Conservation (phyloP, 2,797 vertebrate species). For the Channallabes apus region DNA sequence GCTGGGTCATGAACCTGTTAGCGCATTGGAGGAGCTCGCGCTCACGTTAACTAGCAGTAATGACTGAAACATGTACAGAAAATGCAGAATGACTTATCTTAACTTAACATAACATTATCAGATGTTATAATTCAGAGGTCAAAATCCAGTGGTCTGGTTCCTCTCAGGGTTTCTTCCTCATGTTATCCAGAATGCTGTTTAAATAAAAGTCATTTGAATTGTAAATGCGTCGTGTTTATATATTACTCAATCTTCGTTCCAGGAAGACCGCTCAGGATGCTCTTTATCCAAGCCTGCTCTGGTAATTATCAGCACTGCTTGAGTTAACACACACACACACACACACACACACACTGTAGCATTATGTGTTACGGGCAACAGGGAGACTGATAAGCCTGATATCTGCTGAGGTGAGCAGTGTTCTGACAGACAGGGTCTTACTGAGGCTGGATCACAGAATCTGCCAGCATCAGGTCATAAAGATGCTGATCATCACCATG, state of each 20-base stretch:
- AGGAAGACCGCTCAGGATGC: not conserved
- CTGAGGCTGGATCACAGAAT: not conserved
- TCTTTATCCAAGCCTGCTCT: not conserved
- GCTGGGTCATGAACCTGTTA: too few relatives aligned
- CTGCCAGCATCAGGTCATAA: constrained; percentile 34
- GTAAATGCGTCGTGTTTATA: not conserved
- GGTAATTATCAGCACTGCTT: constrained; percentile 9
- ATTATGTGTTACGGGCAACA: not conserved
- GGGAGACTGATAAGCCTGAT: not conserved
- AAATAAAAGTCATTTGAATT: not conserved
- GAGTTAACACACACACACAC: not conserved
- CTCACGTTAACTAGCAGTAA: too few relatives aligned
- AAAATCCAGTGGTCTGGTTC: not conserved
- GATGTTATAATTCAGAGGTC: too few relatives aligned
- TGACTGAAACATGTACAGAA: too few relatives aligned
- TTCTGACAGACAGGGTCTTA: not conserved
- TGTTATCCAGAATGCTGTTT: not conserved
- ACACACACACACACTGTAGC: constrained; percentile 2
- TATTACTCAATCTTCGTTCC: not conserved
- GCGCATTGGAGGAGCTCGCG: too few relatives aligned
- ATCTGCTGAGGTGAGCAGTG: constrained; percentile 29
- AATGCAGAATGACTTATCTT: too few relatives aligned
- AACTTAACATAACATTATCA: too few relatives aligned
- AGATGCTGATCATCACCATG: constrained; percentile 27
- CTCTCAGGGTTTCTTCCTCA: not conserved